These are phyloP conservation scores for Echinometra lucunter DNA, from an alignment of 53 echinoderm and acorn worm genomes.

Conservation along the genomic window DNA sequence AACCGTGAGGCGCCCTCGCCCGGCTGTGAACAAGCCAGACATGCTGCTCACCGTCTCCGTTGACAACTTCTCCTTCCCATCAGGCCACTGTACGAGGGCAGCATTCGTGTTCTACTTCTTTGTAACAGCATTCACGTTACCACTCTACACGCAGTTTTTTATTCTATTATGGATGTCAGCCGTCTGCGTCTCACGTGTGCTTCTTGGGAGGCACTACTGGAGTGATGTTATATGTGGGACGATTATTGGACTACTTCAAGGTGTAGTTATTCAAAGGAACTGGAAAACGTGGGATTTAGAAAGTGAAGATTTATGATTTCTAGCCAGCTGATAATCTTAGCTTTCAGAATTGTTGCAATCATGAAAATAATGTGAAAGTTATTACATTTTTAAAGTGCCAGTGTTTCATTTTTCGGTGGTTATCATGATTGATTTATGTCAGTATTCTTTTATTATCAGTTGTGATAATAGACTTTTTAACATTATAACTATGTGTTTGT, in stretches of 20 bases:
- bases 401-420: conserved; percentile 2
- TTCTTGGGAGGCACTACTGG: conserved; percentile 90
- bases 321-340: background rate
- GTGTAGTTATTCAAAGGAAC: conserved; percentile 70
- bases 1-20: conserved; percentile 82
- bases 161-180: conserved; percentile 69
- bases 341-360: background rate
- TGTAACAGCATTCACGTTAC: conserved; percentile 66
- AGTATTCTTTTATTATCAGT: background rate
- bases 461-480: background rate
- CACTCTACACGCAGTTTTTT: background rate
- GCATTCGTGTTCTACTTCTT: conserved; percentile 80
- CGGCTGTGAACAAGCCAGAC: conserved; percentile 80
- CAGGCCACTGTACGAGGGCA: conserved; percentile 93
- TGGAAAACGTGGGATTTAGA: conserved; percentile 70
- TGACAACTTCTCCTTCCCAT: conserved; percentile 93
- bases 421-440: background rate
- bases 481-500: background rate
- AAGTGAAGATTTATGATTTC: conserved; percentile 13
- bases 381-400: background rate
- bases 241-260: conserved; percentile 87
- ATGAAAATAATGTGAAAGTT: background rate
- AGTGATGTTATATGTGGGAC: conserved; percentile 86
- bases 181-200: conserved; percentile 81
- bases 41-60: conserved; percentile 92